A percentile compares a stretch with the other conserved stretches of the same genome.
phyloP scores from a whole-genome alignment of 2,888 invertebrate genomes.

The Campaea margaritaria region DNA sequence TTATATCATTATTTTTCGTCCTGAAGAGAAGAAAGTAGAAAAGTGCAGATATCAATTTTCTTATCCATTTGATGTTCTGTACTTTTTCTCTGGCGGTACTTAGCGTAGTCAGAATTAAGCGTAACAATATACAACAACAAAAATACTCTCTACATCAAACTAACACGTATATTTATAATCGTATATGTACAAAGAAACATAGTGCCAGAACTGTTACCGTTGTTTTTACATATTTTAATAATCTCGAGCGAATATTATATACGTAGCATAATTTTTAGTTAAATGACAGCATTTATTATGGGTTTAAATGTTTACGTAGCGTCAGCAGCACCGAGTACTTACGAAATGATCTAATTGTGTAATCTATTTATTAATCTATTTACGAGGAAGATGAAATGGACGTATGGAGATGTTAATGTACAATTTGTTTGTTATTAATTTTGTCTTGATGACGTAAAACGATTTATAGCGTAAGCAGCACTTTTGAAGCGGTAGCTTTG shows the following conservation, averaged over 20 bases:
- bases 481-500: conserved; percentile 23
- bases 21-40: conserved; percentile 7
- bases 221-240: conserved; percentile 40
- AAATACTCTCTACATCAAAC: conserved; percentile 51
- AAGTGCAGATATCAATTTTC: not conserved
- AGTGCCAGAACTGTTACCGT: conserved; percentile 58
- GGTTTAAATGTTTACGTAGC: conserved; percentile 51
- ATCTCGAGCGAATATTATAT: conserved; percentile 41
- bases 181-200: conserved; percentile 54
- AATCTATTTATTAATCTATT: not conserved
- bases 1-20: conserved; percentile 64
- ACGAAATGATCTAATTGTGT: conserved; percentile 51
- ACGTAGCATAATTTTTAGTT: conserved; percentile 49
- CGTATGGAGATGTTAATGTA: conserved; percentile 19
- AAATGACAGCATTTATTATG: conserved; percentile 72
- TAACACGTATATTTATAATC: conserved; percentile 34
- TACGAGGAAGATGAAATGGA: not conserved
- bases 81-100: conserved; percentile 17
- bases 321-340: conserved; percentile 73
- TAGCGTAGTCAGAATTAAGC: conserved; percentile 61
- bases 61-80: not conserved
- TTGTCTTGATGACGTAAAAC: conserved; percentile 11
- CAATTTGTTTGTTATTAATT: conserved; percentile 9
- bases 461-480: conserved; percentile 16
- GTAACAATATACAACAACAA: conserved; percentile 53